phyloP scores from a whole-genome alignment of 2,888 invertebrate genomes.

The Cantharis rustica region DNA sequence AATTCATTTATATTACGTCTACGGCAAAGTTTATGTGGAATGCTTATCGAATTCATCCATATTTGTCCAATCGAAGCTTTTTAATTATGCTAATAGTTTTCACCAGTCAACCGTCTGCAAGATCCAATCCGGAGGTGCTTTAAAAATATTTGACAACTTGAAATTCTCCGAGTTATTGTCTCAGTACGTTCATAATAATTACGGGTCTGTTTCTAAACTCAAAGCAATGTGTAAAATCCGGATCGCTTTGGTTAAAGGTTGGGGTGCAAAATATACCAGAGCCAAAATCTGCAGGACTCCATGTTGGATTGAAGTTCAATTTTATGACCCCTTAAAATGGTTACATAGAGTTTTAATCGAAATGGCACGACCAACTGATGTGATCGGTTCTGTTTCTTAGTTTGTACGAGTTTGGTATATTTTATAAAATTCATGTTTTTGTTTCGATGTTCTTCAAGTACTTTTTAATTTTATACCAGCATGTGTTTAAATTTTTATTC shows the following conservation, averaged over 20 bases:
- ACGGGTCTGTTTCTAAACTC: constrained; percentile 97
- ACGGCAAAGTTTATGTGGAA: constrained; percentile 97
- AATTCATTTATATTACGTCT: constrained; percentile 88
- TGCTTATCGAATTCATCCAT: constrained; percentile 97
- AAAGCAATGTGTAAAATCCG: constrained; percentile 99
- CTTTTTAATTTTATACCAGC: too few species aligned
- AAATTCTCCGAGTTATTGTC: constrained; percentile 96
- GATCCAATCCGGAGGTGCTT: constrained; percentile 93
- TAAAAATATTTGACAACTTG: constrained; percentile 98
- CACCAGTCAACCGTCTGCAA: constrained; percentile 99
- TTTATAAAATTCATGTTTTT: too few species aligned
- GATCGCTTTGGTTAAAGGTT: constrained; percentile 99
- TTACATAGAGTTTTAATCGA: constrained; percentile 96
- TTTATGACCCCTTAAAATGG: constrained; percentile 98
- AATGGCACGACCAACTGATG: constrained; percentile 98
- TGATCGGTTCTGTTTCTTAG: constrained; percentile 93
- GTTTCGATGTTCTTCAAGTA: too few species aligned
- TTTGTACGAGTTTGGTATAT: constrained; percentile 7
- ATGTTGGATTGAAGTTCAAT: constrained; percentile 99
- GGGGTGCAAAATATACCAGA: constrained; percentile 99
- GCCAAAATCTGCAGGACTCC: constrained; percentile 99
- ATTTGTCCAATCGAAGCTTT: constrained; percentile 97
- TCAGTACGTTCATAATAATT: constrained; percentile 96
- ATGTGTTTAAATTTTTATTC: too few species aligned
- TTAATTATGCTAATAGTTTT: constrained; percentile 97